These are phyloP conservation scores for Busseola fusca DNA, from an alignment of 2,888 invertebrate species.

Conservation along the genomic window DNA sequence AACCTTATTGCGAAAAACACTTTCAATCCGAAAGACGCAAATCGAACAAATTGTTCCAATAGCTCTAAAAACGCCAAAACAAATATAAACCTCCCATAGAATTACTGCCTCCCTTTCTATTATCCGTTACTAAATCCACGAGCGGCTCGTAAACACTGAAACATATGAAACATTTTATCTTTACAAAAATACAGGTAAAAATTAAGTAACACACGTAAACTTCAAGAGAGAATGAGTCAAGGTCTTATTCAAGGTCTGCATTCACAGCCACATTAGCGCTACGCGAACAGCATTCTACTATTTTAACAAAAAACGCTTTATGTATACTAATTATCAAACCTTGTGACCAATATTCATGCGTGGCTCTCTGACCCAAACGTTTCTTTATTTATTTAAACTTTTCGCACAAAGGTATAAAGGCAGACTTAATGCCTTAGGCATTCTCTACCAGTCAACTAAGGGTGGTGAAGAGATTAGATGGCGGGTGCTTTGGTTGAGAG, in stretches of 20 bases:
- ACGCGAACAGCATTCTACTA: too few species aligned
- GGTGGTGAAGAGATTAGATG: too few species aligned
- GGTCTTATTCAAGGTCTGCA: not conserved
- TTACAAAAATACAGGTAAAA: constrained; percentile 55
- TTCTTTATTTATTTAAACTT: not conserved
- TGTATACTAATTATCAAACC: not conserved
- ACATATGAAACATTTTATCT: constrained; percentile 52
- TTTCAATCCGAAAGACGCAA: constrained; percentile 4
- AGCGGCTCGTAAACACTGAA: constrained; percentile 46
- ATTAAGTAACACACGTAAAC: constrained; percentile 46
- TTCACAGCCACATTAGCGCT: not conserved
- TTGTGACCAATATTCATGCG: not conserved
- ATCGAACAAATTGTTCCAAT: constrained; percentile 21
- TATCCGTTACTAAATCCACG: constrained; percentile 50
- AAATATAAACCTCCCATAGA: constrained; percentile 38
- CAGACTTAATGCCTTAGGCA: too few species aligned
- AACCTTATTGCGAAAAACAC: not conserved
- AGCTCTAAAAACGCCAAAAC: constrained; percentile 26
- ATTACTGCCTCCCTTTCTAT: constrained; percentile 42
- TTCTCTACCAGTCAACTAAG: too few species aligned
- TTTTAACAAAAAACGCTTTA: not conserved
- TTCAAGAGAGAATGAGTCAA: constrained; percentile 13
- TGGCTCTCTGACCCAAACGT: not conserved
- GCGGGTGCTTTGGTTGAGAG: too few species aligned
- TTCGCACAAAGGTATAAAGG: too few species aligned